Conservation (phyloP, 2,113 vertebrate species). For the Antechinus stuartii region DNA sequence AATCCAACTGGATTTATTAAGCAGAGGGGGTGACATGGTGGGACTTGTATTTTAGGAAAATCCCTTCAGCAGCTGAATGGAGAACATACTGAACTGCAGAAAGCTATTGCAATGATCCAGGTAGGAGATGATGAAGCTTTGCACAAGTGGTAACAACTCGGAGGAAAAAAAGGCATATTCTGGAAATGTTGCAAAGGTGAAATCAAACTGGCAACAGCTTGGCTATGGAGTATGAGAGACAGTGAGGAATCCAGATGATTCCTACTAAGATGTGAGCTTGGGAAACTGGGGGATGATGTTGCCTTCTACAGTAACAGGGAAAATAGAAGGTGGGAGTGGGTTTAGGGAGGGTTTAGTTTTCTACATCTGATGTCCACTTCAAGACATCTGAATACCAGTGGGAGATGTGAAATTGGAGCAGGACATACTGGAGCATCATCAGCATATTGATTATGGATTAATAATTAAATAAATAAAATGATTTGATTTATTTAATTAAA, state of each 20-base stretch:
- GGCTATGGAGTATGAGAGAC: neutral
- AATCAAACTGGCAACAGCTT: neutral
- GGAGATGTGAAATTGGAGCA: neutral
- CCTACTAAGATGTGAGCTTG: neutral
- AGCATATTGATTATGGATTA: neutral
- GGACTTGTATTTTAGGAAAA: neutral
- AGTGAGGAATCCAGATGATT: neutral
- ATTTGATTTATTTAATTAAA: too few species aligned
- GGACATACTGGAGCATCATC: neutral
- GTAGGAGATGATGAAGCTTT: too few species aligned
- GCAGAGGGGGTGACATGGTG: neutral
- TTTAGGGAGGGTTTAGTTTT: neutral
- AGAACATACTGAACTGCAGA: neutral
- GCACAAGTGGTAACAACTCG: neutral
- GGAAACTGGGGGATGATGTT: neutral
- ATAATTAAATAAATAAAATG: too few species aligned
- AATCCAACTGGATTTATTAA: too few species aligned
- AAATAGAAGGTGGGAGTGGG: neutral
- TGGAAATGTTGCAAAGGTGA: neutral
- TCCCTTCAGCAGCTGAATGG: neutral
- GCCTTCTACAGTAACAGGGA: neutral
- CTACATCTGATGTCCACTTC: neutral
- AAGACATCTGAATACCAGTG: neutral
- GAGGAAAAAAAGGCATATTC: neutral
- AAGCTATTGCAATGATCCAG: neutral